These are phyloP conservation scores for Anoura caudifer DNA, from an alignment of 2,113 vertebrate species.

Conservation along the genomic window DNA sequence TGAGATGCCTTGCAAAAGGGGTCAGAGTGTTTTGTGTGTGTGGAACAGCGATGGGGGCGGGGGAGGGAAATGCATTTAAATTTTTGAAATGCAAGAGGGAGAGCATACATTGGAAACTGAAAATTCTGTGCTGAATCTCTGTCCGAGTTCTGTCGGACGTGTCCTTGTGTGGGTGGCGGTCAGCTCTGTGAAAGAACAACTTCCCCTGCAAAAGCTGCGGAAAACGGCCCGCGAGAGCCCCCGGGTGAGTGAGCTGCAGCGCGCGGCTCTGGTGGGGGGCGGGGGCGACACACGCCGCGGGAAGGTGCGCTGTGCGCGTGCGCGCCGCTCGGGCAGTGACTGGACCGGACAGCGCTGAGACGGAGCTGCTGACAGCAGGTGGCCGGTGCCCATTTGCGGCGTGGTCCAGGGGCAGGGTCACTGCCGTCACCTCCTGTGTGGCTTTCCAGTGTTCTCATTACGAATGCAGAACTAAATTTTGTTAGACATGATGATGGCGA, in stretches of 20 bases:
- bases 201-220: neutral
- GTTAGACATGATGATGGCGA: rapidly evolving
- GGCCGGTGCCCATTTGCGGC: rapidly evolving
- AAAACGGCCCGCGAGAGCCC: neutral
- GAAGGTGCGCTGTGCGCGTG: rapidly evolving
- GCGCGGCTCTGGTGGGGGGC: no score
- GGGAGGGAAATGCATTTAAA: neutral
- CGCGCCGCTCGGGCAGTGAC: rapidly evolving
- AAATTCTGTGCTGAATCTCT: neutral
- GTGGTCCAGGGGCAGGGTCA: neutral
- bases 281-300: neutral
- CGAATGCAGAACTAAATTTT: no score
- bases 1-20: neutral
- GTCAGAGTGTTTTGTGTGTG: neutral
- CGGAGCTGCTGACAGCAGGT: neutral
- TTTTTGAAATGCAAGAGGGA: neutral
- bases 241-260: neutral
- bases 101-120: neutral
- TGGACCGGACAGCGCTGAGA: neutral
- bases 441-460: neutral
- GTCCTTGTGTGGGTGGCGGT: neutral
- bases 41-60: neutral
- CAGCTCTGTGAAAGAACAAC: neutral
- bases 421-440: neutral
- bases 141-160: neutral